Evolutionary conservation across 2,888 invertebrate genomes (phyloP).

Genomic region (Pelosia muscerda): DNA sequence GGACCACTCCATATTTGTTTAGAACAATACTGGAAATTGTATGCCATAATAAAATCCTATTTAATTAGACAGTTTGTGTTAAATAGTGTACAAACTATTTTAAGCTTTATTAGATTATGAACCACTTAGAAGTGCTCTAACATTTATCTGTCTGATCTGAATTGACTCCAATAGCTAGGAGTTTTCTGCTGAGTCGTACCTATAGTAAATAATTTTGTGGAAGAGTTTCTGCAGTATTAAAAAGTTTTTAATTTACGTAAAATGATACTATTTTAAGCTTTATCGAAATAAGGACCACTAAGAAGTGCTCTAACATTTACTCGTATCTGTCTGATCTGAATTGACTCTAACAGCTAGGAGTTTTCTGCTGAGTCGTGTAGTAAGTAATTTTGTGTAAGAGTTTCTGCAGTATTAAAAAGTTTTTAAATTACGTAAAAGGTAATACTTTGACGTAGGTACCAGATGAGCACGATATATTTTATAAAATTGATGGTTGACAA

Average conservation of each 20-base stretch:
- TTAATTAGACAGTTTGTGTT: no score
- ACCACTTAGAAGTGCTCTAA: no score
- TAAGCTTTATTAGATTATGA: no score
- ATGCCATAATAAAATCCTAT: no score
- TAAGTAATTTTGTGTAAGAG: not conserved
- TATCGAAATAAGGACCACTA: no score
- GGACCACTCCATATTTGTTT: no score
- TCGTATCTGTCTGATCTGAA: no score
- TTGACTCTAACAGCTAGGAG: not conserved
- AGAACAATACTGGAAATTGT: no score
- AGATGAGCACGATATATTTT: slow-evolving; percentile 11
- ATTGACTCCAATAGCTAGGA: not conserved
- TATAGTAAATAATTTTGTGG: not conserved
- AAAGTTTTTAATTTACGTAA: slow-evolving; percentile 6
- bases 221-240: slow-evolving; percentile 1
- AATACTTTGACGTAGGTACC: not conserved
- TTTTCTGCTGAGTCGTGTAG: not conserved
- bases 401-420: slow-evolving; percentile 2
- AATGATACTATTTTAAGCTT: not conserved
- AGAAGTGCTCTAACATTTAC: no score
- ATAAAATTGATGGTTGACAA: slow-evolving; percentile 18
- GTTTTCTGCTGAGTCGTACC: not conserved
- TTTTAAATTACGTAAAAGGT: slow-evolving; percentile 8
- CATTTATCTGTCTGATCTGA: no score
- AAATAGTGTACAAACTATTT: no score